A percentile compares a stretch with the other conserved stretches of the same genome.
Conservation (phyloP, 2,888 invertebrate genomes). For the Pollenia labialis region DNA sequence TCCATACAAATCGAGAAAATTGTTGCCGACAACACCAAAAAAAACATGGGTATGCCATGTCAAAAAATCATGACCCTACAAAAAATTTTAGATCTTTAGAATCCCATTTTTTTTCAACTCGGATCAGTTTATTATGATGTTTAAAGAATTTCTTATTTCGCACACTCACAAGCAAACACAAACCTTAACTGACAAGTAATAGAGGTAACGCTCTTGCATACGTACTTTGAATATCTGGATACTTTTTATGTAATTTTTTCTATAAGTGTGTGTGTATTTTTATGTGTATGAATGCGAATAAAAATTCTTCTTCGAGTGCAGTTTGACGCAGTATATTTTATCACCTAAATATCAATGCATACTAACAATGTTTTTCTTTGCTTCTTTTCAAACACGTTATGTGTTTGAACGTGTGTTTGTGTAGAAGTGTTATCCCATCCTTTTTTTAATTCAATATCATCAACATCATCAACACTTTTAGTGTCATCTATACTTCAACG, state of each 20-base stretch:
- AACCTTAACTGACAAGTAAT: too few species aligned
- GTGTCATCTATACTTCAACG: slow-evolving; percentile 31
- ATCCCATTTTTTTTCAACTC: too few species aligned
- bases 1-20: too few species aligned
- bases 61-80: too few species aligned
- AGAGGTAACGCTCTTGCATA: too few species aligned
- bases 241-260: not conserved
- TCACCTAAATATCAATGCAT: slow-evolving; percentile 70
- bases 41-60: too few species aligned
- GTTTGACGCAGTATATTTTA: slow-evolving; percentile 71
- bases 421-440: slow-evolving; percentile 20
- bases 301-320: slow-evolving; percentile 61
- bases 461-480: slow-evolving; percentile 54
- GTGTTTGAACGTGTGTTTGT: slow-evolving; percentile 5
- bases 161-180: too few species aligned
- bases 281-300: not conserved
- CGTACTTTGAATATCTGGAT: not conserved
- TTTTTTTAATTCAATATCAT: slow-evolving; percentile 31
- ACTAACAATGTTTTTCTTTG: slow-evolving; percentile 68
- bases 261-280: not conserved
- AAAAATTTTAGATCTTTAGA: too few species aligned
- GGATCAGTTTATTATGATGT: too few species aligned
- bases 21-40: too few species aligned
- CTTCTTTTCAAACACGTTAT: slow-evolving; percentile 6
- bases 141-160: too few species aligned